Conservation (phyloP, 2,113 vertebrate genomes). For the Brienomyrus brachyistius region DNA sequence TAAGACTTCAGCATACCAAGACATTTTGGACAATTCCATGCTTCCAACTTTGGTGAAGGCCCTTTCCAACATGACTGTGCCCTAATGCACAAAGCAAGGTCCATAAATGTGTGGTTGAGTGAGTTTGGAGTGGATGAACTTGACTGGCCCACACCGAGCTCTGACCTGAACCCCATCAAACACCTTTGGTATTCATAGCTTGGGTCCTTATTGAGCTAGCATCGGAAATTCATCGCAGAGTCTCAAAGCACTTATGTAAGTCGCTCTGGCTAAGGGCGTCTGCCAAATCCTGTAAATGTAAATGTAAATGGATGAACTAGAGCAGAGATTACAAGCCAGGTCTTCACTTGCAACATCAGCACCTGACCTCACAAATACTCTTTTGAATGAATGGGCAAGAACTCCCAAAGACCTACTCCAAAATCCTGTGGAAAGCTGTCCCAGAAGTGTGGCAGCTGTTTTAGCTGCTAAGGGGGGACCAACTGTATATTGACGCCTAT, state of each 20-base stretch:
- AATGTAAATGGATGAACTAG: neutral
- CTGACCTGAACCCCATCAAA: neutral
- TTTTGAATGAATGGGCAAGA: no score
- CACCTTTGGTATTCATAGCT: no score
- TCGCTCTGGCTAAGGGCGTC: no score
- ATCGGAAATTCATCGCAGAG: no score
- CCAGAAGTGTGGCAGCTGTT: neutral
- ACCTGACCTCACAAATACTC: neutral
- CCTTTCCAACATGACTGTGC: neutral
- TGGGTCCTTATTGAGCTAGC: no score
- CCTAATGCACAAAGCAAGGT: neutral
- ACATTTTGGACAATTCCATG: neutral
- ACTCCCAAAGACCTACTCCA: neutral
- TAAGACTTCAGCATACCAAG: neutral
- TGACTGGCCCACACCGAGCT: neutral
- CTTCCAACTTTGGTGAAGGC: neutral
- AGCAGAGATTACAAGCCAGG: neutral
- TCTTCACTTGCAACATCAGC: neutral
- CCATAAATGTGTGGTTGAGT: neutral
- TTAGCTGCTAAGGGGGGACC: neutral
- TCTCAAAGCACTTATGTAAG: no score
- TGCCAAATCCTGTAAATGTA: no score
- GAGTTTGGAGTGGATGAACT: neutral
- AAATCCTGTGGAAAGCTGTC: neutral
- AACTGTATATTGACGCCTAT: no score